phyloP scores from a whole-genome alignment of 2,113 vertebrate genomes.

The Lonchura striata region DNA sequence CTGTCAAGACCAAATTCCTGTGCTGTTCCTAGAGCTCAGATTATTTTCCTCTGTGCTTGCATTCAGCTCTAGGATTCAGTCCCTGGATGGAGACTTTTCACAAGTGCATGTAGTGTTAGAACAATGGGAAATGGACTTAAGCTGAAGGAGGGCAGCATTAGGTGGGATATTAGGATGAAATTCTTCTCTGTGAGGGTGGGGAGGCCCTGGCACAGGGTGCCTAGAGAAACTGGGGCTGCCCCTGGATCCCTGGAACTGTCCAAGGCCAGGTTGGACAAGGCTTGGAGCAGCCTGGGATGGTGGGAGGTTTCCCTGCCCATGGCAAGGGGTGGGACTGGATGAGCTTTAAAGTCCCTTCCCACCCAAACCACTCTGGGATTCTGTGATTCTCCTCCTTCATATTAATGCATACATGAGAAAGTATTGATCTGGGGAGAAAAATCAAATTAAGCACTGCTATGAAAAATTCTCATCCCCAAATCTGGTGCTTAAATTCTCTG shows the following conservation, averaged over 20 bases:
- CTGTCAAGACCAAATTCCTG: neutral
- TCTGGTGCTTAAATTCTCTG: neutral
- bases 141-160: neutral
- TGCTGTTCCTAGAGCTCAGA: neutral
- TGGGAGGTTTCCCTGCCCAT: neutral
- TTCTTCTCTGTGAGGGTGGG: neutral
- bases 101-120: neutral
- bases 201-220: neutral
- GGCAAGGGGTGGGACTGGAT: neutral
- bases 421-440: neutral
- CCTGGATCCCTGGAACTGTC: neutral
- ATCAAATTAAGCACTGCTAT: neutral
- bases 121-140: neutral
- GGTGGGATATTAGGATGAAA: neutral
- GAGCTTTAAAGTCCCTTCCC: neutral
- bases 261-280: neutral
- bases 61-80: neutral
- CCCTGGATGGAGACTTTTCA: neutral
- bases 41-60: neutral
- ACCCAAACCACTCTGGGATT: neutral
- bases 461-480: neutral
- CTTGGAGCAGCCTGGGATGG: neutral
- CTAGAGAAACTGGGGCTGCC: neutral
- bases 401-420: neutral
- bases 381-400: neutral